These are phyloP conservation scores for Ridgeia piscesae DNA, from an alignment of 1,140 invertebrate genomes.

Conservation along the genomic window DNA sequence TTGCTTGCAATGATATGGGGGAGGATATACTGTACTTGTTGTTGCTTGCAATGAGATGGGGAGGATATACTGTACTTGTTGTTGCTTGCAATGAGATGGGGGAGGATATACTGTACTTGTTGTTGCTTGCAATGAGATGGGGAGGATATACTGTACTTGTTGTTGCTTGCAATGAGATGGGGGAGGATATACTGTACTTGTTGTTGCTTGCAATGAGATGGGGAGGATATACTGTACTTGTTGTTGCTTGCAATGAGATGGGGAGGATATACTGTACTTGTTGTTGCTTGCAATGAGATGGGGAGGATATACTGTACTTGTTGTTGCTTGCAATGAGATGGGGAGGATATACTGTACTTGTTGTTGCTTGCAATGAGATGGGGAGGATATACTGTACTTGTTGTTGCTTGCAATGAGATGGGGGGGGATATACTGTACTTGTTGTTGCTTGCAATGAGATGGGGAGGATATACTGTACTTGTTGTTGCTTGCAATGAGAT, in stretches of 20 bases:
- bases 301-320: too few species aligned
- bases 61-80: conserved; percentile 70
- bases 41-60: conserved; percentile 30
- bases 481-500: conserved; percentile 28
- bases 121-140: conserved; percentile 29
- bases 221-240: too few species aligned
- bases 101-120: conserved; percentile 67
- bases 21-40: conserved; percentile 67
- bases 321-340: conserved; percentile 29
- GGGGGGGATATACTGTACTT: conserved; percentile 66
- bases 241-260: conserved; percentile 29
- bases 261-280: too few species aligned
- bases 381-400: too few species aligned
- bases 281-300: conserved; percentile 29
- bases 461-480: too few species aligned
- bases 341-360: too few species aligned
- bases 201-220: conserved; percentile 29
- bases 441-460: conserved; percentile 28
- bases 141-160: conserved; percentile 71
- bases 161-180: conserved; percentile 28
- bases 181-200: conserved; percentile 67
- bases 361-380: conserved; percentile 29
- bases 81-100: conserved; percentile 28
- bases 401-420: conserved; percentile 29
- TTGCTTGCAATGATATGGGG: conserved; percentile 28